A percentile compares a stretch with the other conserved stretches of the same genome.
Evolutionary conservation across 2,113 vertebrate species (phyloP).

Genomic region (Macquaria australasica): DNA sequence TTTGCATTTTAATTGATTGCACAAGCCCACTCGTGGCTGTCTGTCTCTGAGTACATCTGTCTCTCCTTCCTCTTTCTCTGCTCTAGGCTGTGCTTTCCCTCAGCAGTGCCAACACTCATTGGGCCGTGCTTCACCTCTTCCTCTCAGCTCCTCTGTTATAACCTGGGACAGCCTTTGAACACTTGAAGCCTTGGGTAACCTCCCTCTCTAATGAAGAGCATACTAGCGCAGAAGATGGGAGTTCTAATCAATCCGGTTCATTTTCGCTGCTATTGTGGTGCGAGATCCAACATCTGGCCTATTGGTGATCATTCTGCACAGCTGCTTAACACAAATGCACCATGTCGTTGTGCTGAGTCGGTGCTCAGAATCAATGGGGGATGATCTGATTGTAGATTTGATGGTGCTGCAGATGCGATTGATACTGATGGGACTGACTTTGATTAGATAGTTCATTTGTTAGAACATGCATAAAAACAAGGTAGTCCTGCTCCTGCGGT

Average conservation of each 20-base stretch:
- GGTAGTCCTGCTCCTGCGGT: not conserved
- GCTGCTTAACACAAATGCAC: slow-evolving; percentile 62
- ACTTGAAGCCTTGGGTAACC: slow-evolving; percentile 63
- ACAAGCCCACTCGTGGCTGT: slow-evolving; percentile 9
- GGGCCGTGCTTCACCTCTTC: slow-evolving; percentile 28
- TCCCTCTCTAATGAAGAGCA: slow-evolving; percentile 59
- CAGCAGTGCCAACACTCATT: slow-evolving; percentile 6
- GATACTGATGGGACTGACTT: slow-evolving; percentile 28
- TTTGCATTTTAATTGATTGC: slow-evolving; percentile 54
- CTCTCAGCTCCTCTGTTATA: slow-evolving; percentile 44
- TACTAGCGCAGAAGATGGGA: slow-evolving; percentile 66
- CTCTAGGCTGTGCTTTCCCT: slow-evolving; percentile 20
- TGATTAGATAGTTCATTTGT: slow-evolving; percentile 32
- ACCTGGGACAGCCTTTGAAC: slow-evolving; percentile 59
- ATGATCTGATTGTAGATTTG: slow-evolving; percentile 41
- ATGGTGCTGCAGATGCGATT: slow-evolving; percentile 24
- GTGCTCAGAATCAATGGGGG: slow-evolving; percentile 18
- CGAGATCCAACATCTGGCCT: slow-evolving; percentile 67
- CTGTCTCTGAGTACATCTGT: slow-evolving; percentile 1
- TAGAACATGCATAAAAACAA: not conserved
- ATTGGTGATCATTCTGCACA: slow-evolving; percentile 62
- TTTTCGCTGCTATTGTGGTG: slow-evolving; percentile 58
- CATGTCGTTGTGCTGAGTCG: slow-evolving; percentile 51
- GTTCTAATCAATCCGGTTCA: slow-evolving; percentile 66
- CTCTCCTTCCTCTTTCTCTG: not conserved